Percentiles rank a stretch among this genome's conserved stretches.
phyloP scores from a whole-genome alignment of 2,797 vertebrate species.

The Malacoraja senta region DNA sequence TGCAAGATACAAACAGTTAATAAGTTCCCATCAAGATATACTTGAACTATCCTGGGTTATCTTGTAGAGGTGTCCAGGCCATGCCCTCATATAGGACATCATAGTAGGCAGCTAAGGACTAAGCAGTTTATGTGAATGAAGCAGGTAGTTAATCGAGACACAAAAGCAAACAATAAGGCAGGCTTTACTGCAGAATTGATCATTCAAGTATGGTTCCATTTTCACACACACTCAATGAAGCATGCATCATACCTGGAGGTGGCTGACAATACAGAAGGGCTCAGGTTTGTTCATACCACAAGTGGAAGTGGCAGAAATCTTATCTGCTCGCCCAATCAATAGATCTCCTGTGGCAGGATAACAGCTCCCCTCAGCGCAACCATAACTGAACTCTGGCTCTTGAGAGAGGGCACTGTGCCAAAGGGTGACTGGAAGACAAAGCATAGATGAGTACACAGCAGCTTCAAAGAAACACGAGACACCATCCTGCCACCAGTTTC shows the following conservation, averaged over 20 bases:
- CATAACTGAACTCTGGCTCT: conserved; percentile 73
- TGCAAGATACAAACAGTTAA: not conserved
- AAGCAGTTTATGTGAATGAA: not conserved
- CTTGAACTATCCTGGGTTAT: not conserved
- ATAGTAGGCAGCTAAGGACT: not conserved
- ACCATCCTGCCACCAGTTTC: not conserved
- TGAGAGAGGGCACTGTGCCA: conserved; percentile 55
- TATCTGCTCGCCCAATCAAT: conserved; percentile 78
- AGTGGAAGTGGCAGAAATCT: conserved; percentile 77
- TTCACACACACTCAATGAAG: not conserved
- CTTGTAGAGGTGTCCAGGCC: not conserved
- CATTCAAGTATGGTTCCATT: too few species aligned
- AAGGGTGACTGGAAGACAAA: conserved; percentile 51
- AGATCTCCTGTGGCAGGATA: conserved; percentile 94
- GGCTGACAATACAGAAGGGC: conserved; percentile 93
- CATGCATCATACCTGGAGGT: conserved; percentile 76
- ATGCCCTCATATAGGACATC: not conserved
- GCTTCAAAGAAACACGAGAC: not conserved
- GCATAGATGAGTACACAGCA: conserved; percentile 23
- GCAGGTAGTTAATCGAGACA: not conserved
- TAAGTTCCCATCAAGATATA: not conserved
- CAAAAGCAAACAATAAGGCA: not conserved
- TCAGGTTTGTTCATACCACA: conserved; percentile 72
- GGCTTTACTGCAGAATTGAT: not conserved
- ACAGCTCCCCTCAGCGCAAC: conserved; percentile 91